Evolutionary conservation across 2,888 invertebrate genomes (phyloP).

Genomic region (Spatulosminthurus flaviceps): DNA sequence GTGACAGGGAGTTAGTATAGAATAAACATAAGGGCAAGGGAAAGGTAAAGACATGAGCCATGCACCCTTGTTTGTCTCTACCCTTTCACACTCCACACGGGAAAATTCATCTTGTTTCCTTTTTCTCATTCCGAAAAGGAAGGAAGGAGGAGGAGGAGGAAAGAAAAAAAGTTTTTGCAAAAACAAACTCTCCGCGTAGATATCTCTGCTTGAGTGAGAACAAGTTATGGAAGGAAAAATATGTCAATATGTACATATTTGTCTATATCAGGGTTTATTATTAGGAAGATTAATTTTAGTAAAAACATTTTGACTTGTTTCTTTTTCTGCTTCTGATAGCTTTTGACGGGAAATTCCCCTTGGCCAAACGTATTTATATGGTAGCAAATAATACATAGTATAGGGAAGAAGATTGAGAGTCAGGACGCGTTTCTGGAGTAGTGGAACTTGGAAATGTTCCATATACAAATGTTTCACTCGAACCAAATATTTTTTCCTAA

Average conservation of each 20-base stretch:
- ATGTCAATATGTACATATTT: neutral
- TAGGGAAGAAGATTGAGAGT: neutral
- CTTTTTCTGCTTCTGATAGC: slow-evolving; percentile 11
- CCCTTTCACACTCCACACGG: neutral
- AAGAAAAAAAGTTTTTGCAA: no score
- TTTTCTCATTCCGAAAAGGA: no score
- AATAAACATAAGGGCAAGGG: neutral
- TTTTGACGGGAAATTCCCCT: neutral
- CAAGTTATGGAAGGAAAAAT: no score
- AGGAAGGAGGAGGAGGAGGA: no score
- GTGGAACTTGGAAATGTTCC: neutral
- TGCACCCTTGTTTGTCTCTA: neutral
- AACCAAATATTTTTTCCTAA: neutral
- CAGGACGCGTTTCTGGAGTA: neutral
- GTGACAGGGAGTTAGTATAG: neutral
- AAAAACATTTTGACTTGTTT: slow-evolving; percentile 27
- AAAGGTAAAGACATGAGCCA: neutral
- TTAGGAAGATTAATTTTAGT: slow-evolving; percentile 43
- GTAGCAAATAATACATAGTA: no score
- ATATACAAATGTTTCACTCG: neutral
- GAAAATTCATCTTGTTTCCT: neutral
- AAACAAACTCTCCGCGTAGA: no score
- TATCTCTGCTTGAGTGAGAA: no score
- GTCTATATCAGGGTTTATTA: neutral
- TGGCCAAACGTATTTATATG: neutral